Conservation (phyloP, 2,888 invertebrate genomes). For the Carpatolechia fugitivella region DNA sequence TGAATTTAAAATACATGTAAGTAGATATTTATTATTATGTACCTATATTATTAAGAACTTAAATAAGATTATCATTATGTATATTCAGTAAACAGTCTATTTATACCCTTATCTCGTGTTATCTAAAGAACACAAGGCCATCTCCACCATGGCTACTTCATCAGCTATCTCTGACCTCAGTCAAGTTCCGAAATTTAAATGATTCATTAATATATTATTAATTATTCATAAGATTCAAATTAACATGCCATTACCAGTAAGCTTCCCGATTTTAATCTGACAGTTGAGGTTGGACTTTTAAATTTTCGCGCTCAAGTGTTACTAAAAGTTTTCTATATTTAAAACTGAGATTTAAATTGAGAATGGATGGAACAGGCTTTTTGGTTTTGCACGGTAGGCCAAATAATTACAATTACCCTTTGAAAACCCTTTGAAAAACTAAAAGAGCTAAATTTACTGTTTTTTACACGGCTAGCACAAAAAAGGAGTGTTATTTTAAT, state of each 20-base stretch:
- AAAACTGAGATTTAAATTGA: neutral
- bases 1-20: no score
- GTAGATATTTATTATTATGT: no score
- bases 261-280: slow-evolving; percentile 12
- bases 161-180: slow-evolving; percentile 8
- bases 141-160: neutral
- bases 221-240: slow-evolving; percentile 10
- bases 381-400: no score
- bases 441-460: no score
- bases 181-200: slow-evolving; percentile 9
- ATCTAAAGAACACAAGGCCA: neutral
- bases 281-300: neutral
- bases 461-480: no score
- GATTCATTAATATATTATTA: slow-evolving; percentile 20
- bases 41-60: neutral
- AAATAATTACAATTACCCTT: no score
- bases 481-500: no score
- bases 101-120: neutral
- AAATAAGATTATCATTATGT: neutral
- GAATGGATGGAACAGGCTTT: neutral
- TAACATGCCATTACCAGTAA: slow-evolving; percentile 6
- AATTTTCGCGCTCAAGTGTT: neutral
- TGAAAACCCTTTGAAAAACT: no score
- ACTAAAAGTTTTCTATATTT: slow-evolving; percentile 4
- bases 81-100: neutral